Evolutionary conservation across 2,113 vertebrate species (phyloP), one percentile per base, ranked within the genome.

Genomic region (Mus spicilegus): DNA sequence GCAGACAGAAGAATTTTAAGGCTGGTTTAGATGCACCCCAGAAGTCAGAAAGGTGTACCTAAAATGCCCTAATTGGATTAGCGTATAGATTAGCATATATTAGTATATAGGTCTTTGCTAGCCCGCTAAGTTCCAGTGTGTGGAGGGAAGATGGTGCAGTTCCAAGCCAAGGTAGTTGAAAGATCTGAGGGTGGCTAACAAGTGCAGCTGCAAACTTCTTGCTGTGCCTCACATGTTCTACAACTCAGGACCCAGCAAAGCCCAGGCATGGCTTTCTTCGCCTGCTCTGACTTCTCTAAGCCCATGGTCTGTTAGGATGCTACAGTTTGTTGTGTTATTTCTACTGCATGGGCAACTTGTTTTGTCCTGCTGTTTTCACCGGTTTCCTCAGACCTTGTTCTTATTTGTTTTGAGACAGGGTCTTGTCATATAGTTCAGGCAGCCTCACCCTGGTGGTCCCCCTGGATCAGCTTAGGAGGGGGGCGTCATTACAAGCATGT

Each of bases 301-400:
- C 39, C 92, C 54, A 5, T 75, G 67, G 19, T 54, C n/a, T 30
- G 67, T 46, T n/a, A 54, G 77, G 76, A 78, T 67, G n/a, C 70
- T 67, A 33, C 22, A 51, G 39, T 72, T 91, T 75, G 67, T 70
- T 75, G 67, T 70, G 42, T 93, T 88, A 46, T 78, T 69, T 78
- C 61, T 91, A 70, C 30, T 20, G 14, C 6, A 36, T 17, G 54
- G 67, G 33, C 20, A 42, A 56, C 67, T 93, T 95, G 58, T 87
- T 91, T 91, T 89, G 49, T 89, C 39, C 49, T 69, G 36, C 67
- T 86, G 11, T 10, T 49, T 91, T 69, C 85, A 87, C 19, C 46
- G 36, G 0, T 33, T 77, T n/a, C 81, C 85, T 85, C 49, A 61
- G 13, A 13, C 42, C 13, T 78, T n/a, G 7, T 36, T 5, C 46